phyloP scores from a whole-genome alignment of 2,888 invertebrate genomes.

The Criorhina ranunculi region DNA sequence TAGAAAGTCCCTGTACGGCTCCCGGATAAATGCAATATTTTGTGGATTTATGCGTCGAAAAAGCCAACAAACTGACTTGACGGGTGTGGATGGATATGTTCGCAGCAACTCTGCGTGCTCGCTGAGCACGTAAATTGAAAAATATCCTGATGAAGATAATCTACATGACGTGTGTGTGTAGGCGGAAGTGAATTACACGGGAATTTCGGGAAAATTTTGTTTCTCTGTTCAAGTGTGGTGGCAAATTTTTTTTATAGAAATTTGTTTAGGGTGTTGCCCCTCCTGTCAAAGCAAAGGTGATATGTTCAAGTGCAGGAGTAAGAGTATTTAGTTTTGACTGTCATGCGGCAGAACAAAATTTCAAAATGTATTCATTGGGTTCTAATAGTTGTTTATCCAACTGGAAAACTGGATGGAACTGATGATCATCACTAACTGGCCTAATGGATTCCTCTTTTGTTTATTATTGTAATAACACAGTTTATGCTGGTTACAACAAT shows the following conservation, averaged over 20 bases:
- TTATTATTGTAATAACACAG: neutral
- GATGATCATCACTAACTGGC: neutral
- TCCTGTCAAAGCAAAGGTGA: neutral
- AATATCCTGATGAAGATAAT: slow-evolving; percentile 72
- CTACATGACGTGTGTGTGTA: slow-evolving; percentile 60
- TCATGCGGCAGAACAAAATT: slow-evolving; percentile 8
- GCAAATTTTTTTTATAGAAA: neutral
- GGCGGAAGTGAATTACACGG: slow-evolving; percentile 73
- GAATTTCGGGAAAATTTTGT: slow-evolving; percentile 51
- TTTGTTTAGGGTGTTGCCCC: neutral
- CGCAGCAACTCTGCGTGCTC: slow-evolving; percentile 39
- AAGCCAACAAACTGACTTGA: slow-evolving; percentile 38
- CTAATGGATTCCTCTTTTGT: neutral
- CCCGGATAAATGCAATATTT: slow-evolving; percentile 72
- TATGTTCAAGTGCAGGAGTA: slow-evolving; percentile 2
- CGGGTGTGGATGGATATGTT: slow-evolving; percentile 47
- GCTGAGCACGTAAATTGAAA: slow-evolving; percentile 72
- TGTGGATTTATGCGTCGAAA: slow-evolving; percentile 69
- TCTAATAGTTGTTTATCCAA: neutral
- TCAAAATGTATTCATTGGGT: slow-evolving; percentile 3
- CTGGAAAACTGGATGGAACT: neutral
- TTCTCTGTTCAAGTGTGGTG: slow-evolving; percentile 12
- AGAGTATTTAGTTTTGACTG: slow-evolving; percentile 5
- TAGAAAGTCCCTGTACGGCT: slow-evolving; percentile 30
- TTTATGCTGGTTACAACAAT: no score